phyloP scores from a whole-genome alignment of 2,888 invertebrate genomes.

The Trachelus stipa region DNA sequence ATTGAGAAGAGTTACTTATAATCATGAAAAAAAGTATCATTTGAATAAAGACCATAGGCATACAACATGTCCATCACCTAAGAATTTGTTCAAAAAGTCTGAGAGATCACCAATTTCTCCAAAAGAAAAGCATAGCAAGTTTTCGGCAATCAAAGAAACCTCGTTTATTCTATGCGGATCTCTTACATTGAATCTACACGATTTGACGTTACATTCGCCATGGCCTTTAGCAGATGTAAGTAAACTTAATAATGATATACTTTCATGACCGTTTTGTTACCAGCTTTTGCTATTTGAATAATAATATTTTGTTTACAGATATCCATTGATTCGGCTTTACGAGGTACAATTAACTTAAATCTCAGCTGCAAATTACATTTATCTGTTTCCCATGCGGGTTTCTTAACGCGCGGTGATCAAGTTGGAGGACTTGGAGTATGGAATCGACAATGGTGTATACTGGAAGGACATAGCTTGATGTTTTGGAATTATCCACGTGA shows the following conservation, averaged over 20 bases:
- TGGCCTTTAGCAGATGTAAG: conserved; percentile 49
- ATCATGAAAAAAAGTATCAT: conserved; percentile 59
- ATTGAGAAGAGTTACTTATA: conserved; percentile 57
- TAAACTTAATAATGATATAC: background rate
- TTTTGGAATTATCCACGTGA: conserved; percentile 70
- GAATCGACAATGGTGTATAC: conserved; percentile 71
- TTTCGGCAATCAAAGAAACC: conserved; percentile 38
- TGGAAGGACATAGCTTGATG: conserved; percentile 64
- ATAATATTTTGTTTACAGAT: conserved; percentile 28
- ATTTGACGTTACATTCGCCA: conserved; percentile 43
- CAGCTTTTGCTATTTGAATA: background rate
- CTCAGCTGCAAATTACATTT: conserved; percentile 51
- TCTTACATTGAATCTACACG: conserved; percentile 46
- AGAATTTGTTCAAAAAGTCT: conserved; percentile 36
- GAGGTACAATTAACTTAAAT: conserved; percentile 51
- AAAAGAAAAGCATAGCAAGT: conserved; percentile 30
- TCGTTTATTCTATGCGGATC: conserved; percentile 49
- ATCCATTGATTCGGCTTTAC: conserved; percentile 42
- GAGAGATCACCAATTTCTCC: conserved; percentile 31
- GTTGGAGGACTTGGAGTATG: conserved; percentile 64
- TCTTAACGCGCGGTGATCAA: conserved; percentile 68
- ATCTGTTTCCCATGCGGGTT: conserved; percentile 63
- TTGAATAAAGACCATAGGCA: conserved; percentile 44
- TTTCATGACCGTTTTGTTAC: background rate
- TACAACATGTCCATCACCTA: conserved; percentile 50